Evolutionary conservation across 2,888 invertebrate species (phyloP).

Genomic region (Tipula helvola): DNA sequence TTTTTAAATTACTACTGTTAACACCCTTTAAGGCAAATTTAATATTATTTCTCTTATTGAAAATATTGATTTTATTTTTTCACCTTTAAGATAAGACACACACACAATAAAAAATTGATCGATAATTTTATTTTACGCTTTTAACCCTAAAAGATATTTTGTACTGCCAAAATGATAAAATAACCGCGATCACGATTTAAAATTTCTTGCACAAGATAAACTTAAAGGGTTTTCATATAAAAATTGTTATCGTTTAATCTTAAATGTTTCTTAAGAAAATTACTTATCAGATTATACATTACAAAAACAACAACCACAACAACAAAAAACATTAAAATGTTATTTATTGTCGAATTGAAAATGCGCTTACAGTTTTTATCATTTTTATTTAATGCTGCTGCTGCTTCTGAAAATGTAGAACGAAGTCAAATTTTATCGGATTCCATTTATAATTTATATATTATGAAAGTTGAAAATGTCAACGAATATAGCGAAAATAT

Average conservation of each 20-base stretch:
- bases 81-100: not conserved
- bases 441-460: not conserved
- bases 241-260: not conserved
- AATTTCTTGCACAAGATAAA: not conserved
- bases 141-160: not conserved
- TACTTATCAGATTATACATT: not conserved
- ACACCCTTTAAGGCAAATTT: not conserved
- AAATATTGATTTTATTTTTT: not conserved
- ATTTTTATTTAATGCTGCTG: not conserved
- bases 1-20: conserved; percentile 4
- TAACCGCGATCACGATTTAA: not conserved
- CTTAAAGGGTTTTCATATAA: not conserved
- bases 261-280: not conserved
- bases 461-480: not conserved
- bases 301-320: not conserved
- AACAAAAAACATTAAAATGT: not conserved
- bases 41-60: not conserved
- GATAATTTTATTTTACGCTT: not conserved
- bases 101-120: not conserved
- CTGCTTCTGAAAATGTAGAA: not conserved
- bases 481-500: not conserved
- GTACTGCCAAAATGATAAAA: not conserved
- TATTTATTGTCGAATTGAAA: not conserved
- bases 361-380: not conserved
- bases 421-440: not conserved